Base-by-base conservation (phyloP, 2,797 vertebrate species). In the Pangasius krempfi region DNA sequence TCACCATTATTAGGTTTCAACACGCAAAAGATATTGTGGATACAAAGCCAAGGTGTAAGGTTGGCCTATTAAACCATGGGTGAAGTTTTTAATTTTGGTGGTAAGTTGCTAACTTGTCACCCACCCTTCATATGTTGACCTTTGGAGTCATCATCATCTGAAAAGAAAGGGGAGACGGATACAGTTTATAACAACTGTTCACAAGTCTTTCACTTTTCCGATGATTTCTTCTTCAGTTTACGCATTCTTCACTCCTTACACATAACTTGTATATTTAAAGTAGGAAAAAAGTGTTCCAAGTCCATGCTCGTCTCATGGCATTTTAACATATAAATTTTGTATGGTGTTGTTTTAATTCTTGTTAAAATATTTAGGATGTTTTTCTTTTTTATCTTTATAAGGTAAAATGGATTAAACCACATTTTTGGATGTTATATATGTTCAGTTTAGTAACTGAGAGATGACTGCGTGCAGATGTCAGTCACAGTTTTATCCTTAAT, bases 101-200 rank as follows among this genome's bases (percentile, higher is more conserved):
- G 92, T 87, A 92, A 92, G 90, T 90, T 88, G 91, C 92, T 91
- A 92, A 93, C 94, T 92, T 95, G 94, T 96, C 95, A 96, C 95
- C 96, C 95, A 94, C 92, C 94, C 93, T 92, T 92, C 92, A 92
- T 94, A 95, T 94, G 95, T 92, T 95, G 94, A 95, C 94, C 95
- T 92, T 95, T 92, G 94, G 95, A 96, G 94, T 96, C 95, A 95
- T 96, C 96, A 90, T 96, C 96, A 96, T 96, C 96, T 96, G 96
- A 92, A 95, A 94, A 94, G 92, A 93, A 96, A 95, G 90, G 89
- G 94, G 89, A 94, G 92, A 95, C 90, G 91, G 91, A 93, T 89
- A 92, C 91, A 92, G 90, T 91, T 93, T 90, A 93, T 93, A 92
- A 92, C 87, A 92, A 90, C 88, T 91, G 91, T 88, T 92, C 89